These are phyloP conservation scores for Blomia tropicalis DNA, from an alignment of 2,888 invertebrate genomes.

Conservation along the genomic window DNA sequence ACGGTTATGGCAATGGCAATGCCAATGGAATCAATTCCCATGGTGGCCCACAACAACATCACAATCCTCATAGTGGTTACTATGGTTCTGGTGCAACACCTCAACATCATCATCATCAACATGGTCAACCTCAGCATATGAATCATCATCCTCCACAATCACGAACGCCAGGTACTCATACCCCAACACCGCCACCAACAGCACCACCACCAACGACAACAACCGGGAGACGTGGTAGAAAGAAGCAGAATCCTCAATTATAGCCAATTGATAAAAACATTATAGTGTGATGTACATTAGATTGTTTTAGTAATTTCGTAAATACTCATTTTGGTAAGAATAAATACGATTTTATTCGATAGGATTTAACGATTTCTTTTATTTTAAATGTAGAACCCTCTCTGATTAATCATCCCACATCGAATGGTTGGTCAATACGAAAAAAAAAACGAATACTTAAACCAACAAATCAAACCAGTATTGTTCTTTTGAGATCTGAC, in stretches of 20 bases:
- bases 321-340: too few relatives aligned
- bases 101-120: neutral
- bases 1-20: slow-evolving; percentile 9
- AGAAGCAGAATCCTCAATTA: neutral
- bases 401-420: too few relatives aligned
- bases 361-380: too few relatives aligned
- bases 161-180: slow-evolving; percentile 1
- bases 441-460: too few relatives aligned
- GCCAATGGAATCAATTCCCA: neutral
- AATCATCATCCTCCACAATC: neutral
- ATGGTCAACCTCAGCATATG: neutral
- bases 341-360: too few relatives aligned
- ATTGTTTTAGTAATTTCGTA: too few relatives aligned
- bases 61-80: neutral
- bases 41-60: neutral
- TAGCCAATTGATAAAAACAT: too few relatives aligned
- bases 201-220: neutral
- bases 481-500: too few relatives aligned
- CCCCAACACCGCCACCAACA: neutral
- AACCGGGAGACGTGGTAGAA: neutral
- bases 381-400: too few relatives aligned
- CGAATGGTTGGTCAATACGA: too few relatives aligned
- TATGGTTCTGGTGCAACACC: neutral
- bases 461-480: too few relatives aligned
- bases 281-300: too few relatives aligned